phyloP scores from a whole-genome alignment of 1,140 invertebrate genomes.

The Portunus trituberculatus region DNA sequence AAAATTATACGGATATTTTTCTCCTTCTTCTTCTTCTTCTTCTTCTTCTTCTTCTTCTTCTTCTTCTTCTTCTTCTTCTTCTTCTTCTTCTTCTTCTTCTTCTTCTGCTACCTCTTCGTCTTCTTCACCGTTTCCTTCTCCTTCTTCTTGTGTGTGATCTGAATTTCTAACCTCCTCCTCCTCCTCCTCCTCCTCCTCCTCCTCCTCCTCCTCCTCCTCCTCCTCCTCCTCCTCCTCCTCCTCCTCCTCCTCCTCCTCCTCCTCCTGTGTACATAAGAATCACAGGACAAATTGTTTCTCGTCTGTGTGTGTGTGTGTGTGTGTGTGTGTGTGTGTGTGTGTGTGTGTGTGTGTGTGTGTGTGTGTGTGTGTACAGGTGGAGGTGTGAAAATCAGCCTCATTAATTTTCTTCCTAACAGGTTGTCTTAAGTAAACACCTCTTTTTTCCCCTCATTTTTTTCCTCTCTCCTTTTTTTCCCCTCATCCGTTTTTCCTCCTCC shows the following conservation, averaged over 20 bases:
- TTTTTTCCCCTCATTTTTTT: conserved; percentile 14
- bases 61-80: background rate
- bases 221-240: background rate
- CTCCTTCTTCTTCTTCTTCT: background rate
- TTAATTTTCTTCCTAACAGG: background rate
- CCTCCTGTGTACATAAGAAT: no score
- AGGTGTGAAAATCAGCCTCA: background rate
- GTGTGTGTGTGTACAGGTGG: no score
- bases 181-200: background rate
- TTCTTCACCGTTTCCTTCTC: background rate
- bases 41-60: background rate
- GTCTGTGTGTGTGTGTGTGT: no score
- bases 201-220: background rate
- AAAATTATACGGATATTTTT: background rate
- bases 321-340: no score
- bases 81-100: background rate
- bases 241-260: no score
- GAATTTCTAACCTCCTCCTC: background rate
- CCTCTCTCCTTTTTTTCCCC: background rate
- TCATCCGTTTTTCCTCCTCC: background rate
- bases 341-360: no score
- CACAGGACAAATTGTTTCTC: no score
- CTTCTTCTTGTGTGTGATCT: background rate
- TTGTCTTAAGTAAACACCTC: background rate
- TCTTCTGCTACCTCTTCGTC: background rate